phyloP scores from a whole-genome alignment of 2,113 vertebrate genomes.

The Chauna torquata region DNA sequence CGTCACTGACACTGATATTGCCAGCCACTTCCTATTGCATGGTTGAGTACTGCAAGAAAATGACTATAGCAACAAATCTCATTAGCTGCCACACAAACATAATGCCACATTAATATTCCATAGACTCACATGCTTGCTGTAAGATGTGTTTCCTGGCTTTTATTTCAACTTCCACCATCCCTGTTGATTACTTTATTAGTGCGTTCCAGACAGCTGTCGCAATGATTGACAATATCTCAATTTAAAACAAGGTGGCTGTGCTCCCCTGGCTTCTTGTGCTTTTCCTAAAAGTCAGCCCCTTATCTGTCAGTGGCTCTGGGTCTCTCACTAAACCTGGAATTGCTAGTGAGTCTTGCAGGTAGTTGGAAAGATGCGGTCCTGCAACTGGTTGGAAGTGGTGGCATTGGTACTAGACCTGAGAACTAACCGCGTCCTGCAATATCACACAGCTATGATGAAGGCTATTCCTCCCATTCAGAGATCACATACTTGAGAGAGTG shows the following conservation, averaged over 20 bases:
- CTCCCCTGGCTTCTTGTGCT: background rate
- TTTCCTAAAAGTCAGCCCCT: background rate
- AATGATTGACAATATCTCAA: background rate
- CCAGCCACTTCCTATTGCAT: background rate
- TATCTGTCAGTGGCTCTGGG: background rate
- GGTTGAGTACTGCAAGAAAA: background rate
- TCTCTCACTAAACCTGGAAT: background rate
- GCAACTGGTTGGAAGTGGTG: background rate
- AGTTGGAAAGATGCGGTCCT: background rate
- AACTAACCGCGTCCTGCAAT: background rate
- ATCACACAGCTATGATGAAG: background rate
- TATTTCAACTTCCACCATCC: background rate
- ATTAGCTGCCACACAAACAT: background rate
- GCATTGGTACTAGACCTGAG: background rate
- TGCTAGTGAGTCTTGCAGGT: background rate
- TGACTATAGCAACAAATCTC: background rate
- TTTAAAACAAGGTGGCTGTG: background rate
- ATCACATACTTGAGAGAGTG: background rate
- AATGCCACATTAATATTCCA: background rate
- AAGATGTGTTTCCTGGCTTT: background rate
- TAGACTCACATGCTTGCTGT: background rate
- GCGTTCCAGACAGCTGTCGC: background rate
- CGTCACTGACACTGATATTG: accelerated
- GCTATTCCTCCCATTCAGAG: background rate
- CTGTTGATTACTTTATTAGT: background rate